Base-by-base conservation (phyloP, 2,888 invertebrate genomes). In the Carterocephalus palaemon region DNA sequence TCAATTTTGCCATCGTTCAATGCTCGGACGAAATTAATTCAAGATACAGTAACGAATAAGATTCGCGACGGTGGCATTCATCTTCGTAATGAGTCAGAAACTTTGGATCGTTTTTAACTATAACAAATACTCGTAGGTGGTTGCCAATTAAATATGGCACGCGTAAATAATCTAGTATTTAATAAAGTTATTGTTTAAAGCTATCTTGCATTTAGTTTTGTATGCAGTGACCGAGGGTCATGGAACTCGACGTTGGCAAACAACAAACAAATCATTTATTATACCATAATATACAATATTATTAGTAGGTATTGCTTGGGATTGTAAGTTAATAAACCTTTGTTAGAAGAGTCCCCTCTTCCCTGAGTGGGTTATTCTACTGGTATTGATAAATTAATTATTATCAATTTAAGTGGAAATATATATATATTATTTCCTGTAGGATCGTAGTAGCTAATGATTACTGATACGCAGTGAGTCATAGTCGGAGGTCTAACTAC, bases 1-100 rank as follows among this genome's bases (percentile, higher is more conserved):
- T 85, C 85, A 82, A 84, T 81, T 83, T 78, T 63, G 77, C 80
- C 82, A 82, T 84, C 82, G 80, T 80, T 85, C 83, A 83, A 77
- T 78, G 80, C 72, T 75, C 70, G 69, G 70, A 67, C 70, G 71
- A 73, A 79, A 83, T 84, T 79, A 82, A 83, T 81, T 83, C 81
- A 78, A 70, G 70, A 63, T 59, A 52, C 42, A 55, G 57, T 63
- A 71, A 70, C 65, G 63, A 65, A 71, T 71, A 60, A 58, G 66
- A 70, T 60, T 61, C 56, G 62, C 55, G 59, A 13, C 29, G 36
- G 33, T 43, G 36, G 29, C 77, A 78, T 82, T 77, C 71, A 79
- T 79, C 76, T 74, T 76, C 68, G 67, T 81, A 83, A 84, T 81
- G 79, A 80, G 67, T 78, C 72, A 69, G 67, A 32, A 28, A 38